Conservation (phyloP, 2,113 vertebrate genomes). For the Copsychus sechellarum region DNA sequence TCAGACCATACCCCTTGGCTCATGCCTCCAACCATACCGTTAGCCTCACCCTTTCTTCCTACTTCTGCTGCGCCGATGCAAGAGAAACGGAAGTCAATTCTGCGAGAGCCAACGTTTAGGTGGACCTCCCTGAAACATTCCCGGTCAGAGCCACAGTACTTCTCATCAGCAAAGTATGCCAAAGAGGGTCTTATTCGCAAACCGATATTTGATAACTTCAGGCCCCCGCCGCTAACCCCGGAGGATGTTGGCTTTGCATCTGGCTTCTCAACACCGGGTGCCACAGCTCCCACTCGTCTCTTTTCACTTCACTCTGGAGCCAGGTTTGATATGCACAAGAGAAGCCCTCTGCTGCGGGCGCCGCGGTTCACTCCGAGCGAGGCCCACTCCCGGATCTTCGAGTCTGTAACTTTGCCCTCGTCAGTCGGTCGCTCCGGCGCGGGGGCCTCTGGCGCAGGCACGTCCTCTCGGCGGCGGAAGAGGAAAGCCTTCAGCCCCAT, state of each 20-base stretch:
- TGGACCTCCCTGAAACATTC: conserved; percentile 92
- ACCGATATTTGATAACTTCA: conserved; percentile 97
- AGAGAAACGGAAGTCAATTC: conserved; percentile 93
- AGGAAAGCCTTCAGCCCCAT: conserved; percentile 79
- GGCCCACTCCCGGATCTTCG: conserved; percentile 96
- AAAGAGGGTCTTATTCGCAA: conserved; percentile 99
- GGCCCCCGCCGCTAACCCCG: conserved; percentile 92
- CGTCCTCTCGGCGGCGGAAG: conserved; percentile 78
- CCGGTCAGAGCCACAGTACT: conserved; percentile 89
- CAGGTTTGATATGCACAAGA: conserved; percentile 86
- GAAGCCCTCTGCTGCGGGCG: conserved; percentile 89
- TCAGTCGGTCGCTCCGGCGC: conserved; percentile 78
- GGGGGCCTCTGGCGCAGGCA: conserved; percentile 75
- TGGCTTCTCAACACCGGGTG: conserved; percentile 75
- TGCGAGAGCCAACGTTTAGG: conserved; percentile 93
- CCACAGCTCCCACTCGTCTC: conserved; percentile 79
- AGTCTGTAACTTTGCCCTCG: conserved; percentile 89
- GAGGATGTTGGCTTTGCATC: conserved; percentile 91
- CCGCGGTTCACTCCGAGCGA: conserved; percentile 95
- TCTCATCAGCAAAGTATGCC: conserved; percentile 98
- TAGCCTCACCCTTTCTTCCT: conserved; percentile 84
- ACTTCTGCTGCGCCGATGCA: conserved; percentile 80
- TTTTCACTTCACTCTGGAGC: conserved; percentile 88
- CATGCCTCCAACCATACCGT: conserved; percentile 86
- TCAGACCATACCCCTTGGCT: conserved; percentile 92